phyloP scores from a whole-genome alignment of 2,888 invertebrate genomes.

The Cistogaster globosa region DNA sequence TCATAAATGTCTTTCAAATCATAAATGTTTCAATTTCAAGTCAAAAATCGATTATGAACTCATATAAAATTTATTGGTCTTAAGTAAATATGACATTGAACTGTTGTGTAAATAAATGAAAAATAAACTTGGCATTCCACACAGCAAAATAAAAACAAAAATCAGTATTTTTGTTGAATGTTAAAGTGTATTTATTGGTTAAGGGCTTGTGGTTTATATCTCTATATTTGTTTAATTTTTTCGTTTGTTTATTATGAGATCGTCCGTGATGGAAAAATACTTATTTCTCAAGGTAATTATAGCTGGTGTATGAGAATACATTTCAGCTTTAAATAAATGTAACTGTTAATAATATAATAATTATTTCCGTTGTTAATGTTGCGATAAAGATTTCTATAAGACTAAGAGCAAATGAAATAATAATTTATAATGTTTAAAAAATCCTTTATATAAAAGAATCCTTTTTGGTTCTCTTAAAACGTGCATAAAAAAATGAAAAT shows the following conservation, averaged over 20 bases:
- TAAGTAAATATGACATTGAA: slow-evolving; percentile 80
- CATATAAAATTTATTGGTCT: slow-evolving; percentile 81
- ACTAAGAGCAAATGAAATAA: too few relatives aligned
- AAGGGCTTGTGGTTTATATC: background rate
- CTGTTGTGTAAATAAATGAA: slow-evolving; percentile 49
- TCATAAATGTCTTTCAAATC: slow-evolving; percentile 82
- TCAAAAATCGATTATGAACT: slow-evolving; percentile 80
- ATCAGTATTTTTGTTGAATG: background rate
- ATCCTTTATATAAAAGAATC: too few relatives aligned
- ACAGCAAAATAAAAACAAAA: slow-evolving; percentile 6
- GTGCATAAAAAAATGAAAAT: too few relatives aligned
- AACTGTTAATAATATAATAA: too few relatives aligned
- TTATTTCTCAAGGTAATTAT: too few relatives aligned
- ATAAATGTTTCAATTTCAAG: slow-evolving; percentile 80
- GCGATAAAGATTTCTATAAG: too few relatives aligned
- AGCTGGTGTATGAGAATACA: background rate
- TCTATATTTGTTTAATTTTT: background rate
- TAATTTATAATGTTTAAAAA: too few relatives aligned
- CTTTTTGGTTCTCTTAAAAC: too few relatives aligned
- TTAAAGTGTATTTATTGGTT: slow-evolving; percentile 13
- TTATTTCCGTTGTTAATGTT: too few relatives aligned
- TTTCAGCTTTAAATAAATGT: too few relatives aligned
- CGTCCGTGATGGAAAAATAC: too few relatives aligned
- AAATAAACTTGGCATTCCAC: background rate
- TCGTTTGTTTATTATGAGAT: too few relatives aligned